phyloP scores from a whole-genome alignment of 64 coral and sea anemone species.

The Montipora efflorescens region DNA sequence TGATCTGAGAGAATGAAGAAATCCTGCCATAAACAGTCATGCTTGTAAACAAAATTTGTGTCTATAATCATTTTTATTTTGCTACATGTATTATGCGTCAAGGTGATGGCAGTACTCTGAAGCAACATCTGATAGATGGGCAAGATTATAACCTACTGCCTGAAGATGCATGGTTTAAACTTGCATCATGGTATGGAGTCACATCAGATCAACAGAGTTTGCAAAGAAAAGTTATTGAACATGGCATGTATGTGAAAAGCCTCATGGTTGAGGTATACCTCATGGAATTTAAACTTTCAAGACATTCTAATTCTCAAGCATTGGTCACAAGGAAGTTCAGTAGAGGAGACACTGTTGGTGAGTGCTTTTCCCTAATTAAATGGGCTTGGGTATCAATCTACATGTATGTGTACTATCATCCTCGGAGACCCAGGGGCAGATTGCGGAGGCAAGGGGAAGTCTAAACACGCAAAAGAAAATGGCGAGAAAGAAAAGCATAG shows the following conservation, averaged over 20 bases:
- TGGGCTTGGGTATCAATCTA: too few relatives aligned
- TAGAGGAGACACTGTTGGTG: conserved; percentile 96
- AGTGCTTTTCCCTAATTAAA: neutral
- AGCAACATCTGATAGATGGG: conserved; percentile 90
- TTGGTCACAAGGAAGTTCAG: conserved; percentile 77
- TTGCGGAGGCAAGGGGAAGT: too few relatives aligned
- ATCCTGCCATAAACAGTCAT: neutral
- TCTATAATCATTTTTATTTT: neutral
- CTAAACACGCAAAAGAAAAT: too few relatives aligned
- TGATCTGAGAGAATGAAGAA: too few relatives aligned
- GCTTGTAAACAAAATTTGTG: too few relatives aligned
- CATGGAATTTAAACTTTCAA: conserved; percentile 87
- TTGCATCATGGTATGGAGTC: conserved; percentile 87
- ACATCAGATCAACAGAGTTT: conserved; percentile 72
- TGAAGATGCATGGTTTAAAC: conserved; percentile 87
- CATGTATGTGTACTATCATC: too few relatives aligned
- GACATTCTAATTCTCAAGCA: conserved; percentile 79
- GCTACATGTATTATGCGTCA: neutral
- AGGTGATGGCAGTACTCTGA: conserved; percentile 61
- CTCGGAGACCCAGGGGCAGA: too few relatives aligned
- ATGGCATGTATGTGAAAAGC: conserved; percentile 94
- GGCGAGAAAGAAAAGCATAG: too few relatives aligned
- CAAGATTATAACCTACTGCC: conserved; percentile 90
- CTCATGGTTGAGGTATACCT: conserved; percentile 98
- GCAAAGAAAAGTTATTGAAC: conserved; percentile 87